Percentiles rank a stretch among this genome's conserved stretches.
Conservation (phyloP, 2,797 vertebrate genomes). For the Chelidonichthys spinosus region DNA sequence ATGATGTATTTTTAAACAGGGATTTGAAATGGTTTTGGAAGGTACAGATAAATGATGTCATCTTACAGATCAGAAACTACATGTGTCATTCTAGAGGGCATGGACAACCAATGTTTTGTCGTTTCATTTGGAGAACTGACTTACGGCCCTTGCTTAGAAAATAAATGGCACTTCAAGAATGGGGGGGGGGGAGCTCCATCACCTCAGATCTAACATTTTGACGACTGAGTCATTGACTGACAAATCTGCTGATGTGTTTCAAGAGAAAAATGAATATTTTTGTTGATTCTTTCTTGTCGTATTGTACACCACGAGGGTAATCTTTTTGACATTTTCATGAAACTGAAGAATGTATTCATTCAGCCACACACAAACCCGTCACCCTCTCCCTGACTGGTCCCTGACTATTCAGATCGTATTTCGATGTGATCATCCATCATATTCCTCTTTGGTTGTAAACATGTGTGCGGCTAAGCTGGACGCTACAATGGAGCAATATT, state of each 20-base stretch:
- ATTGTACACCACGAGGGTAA: slow-evolving; percentile 35
- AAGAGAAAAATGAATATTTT: slow-evolving; percentile 15
- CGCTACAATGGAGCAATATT: slow-evolving; percentile 52
- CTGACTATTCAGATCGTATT: slow-evolving; percentile 48
- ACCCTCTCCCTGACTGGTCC: slow-evolving; percentile 33
- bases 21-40: too few species aligned
- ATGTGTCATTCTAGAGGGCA: not conserved
- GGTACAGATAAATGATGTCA: too few species aligned
- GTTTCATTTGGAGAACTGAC: not conserved
- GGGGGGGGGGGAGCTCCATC: too few species aligned
- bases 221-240: not conserved
- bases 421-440: slow-evolving; percentile 51
- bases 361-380: slow-evolving; percentile 21
- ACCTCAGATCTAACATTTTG: not conserved
- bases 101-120: not conserved
- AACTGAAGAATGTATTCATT: slow-evolving; percentile 47
- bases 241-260: not conserved
- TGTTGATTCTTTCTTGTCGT: slow-evolving; percentile 42
- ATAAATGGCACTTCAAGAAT: not conserved
- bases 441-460: slow-evolving; percentile 58
- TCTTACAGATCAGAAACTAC: too few species aligned
- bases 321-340: slow-evolving; percentile 50
- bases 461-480: slow-evolving; percentile 51
- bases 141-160: not conserved
- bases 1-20: too few species aligned